Conservation (phyloP, 1,140 invertebrate genomes). For the Trypoxylus dichotomus region DNA sequence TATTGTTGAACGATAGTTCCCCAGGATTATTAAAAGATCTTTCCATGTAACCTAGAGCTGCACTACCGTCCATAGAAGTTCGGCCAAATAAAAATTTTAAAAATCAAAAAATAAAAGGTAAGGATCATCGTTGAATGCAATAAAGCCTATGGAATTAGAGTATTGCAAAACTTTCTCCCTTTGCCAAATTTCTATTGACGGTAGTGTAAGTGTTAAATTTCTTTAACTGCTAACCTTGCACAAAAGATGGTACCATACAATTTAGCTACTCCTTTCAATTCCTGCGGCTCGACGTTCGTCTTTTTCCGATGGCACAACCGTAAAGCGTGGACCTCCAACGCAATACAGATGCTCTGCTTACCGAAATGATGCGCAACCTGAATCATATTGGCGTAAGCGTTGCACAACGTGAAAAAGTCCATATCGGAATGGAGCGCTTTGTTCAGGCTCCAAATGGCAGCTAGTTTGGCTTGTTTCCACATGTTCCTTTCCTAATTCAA, state of each 20-base stretch:
- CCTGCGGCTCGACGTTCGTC: slow-evolving; percentile 52
- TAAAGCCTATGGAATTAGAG: too few species aligned
- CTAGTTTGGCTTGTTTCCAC: slow-evolving; percentile 56
- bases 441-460: slow-evolving; percentile 60
- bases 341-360: slow-evolving; percentile 42
- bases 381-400: slow-evolving; percentile 59
- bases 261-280: slow-evolving; percentile 54
- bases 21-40: too few species aligned
- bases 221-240: slow-evolving; percentile 41
- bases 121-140: too few species aligned
- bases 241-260: slow-evolving; percentile 57
- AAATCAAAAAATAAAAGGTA: too few species aligned
- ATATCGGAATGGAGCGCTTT: slow-evolving; percentile 55
- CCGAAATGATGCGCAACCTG: slow-evolving; percentile 39
- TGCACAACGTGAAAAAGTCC: slow-evolving; percentile 58
- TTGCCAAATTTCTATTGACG: too few species aligned
- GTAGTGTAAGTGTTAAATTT: too few species aligned
- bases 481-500: slow-evolving; percentile 37
- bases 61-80: too few species aligned
- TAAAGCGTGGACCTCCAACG: slow-evolving; percentile 51
- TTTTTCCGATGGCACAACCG: slow-evolving; percentile 52
- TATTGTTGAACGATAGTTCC: too few species aligned
- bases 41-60: too few species aligned
- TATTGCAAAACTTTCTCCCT: too few species aligned
- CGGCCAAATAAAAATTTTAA: too few species aligned